These are phyloP conservation scores for Drosophila micromelanica DNA, from an alignment of 1,140 invertebrate species.

Conservation along the genomic window DNA sequence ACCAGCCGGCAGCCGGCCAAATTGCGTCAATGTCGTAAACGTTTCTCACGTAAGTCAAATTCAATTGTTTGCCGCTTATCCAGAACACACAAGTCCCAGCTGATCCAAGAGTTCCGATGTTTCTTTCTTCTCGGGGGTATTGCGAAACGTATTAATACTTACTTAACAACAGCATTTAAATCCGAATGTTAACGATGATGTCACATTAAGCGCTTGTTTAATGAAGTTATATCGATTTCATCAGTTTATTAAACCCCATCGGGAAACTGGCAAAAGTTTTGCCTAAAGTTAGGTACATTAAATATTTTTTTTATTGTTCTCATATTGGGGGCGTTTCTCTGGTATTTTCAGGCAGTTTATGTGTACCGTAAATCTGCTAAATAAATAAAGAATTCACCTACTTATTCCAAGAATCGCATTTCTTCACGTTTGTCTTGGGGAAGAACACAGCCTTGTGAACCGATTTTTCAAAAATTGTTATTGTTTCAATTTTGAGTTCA, in stretches of 20 bases:
- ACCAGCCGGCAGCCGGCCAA: constrained; percentile 9
- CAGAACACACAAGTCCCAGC: background rate
- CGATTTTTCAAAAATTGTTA: background rate
- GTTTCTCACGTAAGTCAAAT: constrained; percentile 79
- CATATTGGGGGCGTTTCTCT: background rate
- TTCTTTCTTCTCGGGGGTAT: background rate
- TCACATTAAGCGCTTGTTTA: constrained; percentile 38
- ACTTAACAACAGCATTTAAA: constrained; percentile 22
- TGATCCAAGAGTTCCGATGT: constrained; percentile 1
- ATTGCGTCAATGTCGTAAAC: constrained; percentile 74
- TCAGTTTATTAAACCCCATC: constrained; percentile 9
- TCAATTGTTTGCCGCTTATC: constrained; percentile 35
- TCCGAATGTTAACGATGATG: constrained; percentile 27
- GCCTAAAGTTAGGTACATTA: background rate
- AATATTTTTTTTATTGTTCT: background rate
- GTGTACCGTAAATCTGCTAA: background rate
- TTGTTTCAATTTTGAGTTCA: background rate
- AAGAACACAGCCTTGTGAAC: constrained; percentile 7
- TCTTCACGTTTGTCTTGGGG: constrained; percentile 7
- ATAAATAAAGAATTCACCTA: constrained; percentile 5
- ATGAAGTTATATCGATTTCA: constrained; percentile 29
- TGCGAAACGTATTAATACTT: constrained; percentile 31
- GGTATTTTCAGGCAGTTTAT: background rate
- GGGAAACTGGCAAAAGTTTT: constrained; percentile 2
- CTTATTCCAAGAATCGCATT: constrained; percentile 10